phyloP scores from a whole-genome alignment of 2,797 vertebrate genomes.

The Anisognathus igniventris region DNA sequence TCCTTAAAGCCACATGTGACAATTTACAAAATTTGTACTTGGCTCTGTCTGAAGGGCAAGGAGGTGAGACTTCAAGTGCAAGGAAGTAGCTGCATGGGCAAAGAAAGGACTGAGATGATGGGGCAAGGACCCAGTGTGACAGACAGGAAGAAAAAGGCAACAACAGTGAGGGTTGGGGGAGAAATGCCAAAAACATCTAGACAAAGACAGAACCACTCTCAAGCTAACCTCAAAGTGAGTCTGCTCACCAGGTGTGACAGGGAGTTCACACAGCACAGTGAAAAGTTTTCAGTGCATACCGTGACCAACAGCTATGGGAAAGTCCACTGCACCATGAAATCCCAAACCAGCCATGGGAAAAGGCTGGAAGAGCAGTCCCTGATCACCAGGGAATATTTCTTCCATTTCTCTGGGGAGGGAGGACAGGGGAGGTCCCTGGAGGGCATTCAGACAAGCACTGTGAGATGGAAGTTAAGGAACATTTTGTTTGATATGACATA shows the following conservation, averaged over 20 bases:
- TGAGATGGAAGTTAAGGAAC: not conserved
- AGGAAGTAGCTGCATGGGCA: not conserved
- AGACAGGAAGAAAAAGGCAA: not conserved
- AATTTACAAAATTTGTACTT: not conserved
- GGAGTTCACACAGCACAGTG: rapidly evolving
- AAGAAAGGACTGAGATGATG: not conserved
- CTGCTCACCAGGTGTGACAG: not conserved
- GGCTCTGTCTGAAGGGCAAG: not conserved
- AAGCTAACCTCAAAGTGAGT: not conserved
- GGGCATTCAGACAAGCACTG: not conserved
- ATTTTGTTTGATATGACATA: not conserved
- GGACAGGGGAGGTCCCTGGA: not conserved
- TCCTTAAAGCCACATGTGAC: not conserved
- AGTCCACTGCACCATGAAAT: not conserved
- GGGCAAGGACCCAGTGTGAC: rapidly evolving
- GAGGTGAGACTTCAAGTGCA: not conserved
- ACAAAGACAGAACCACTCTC: not conserved
- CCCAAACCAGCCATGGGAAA: not conserved
- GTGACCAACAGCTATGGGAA: not conserved
- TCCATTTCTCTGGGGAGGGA: not conserved
- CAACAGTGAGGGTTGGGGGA: not conserved
- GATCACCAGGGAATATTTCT: not conserved
- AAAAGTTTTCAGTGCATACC: not conserved
- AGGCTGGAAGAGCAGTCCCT: not conserved
- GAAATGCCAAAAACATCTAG: not conserved